Evolutionary conservation across 1,140 invertebrate genomes (phyloP).

Genomic region (Tetragnatha versicolor): DNA sequence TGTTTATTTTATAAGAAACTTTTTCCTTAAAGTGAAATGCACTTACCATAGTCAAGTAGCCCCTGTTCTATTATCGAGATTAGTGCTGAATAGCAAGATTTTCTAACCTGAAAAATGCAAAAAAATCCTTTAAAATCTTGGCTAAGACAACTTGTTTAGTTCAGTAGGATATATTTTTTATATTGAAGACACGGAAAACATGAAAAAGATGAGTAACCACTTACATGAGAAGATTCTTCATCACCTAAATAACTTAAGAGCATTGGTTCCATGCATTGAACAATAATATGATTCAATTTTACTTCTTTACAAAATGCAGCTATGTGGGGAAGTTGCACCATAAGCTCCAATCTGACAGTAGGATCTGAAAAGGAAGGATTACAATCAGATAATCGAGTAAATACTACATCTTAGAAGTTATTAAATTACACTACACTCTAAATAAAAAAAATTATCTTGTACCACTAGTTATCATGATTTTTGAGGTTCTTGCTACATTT

Average conservation of each 20-base stretch:
- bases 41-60: conserved; percentile 34
- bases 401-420: too few species aligned
- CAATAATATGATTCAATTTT: conserved; percentile 65
- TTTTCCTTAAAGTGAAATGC: not conserved
- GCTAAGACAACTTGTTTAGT: too few species aligned
- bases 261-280: conserved; percentile 70
- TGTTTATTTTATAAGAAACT: not conserved
- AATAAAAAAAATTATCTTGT: too few species aligned
- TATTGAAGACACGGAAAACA: too few species aligned
- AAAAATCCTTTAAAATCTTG: too few species aligned
- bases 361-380: conserved; percentile 70
- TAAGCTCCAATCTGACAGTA: conserved; percentile 69
- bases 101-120: conserved; percentile 62
- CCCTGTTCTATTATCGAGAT: conserved; percentile 62
- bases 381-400: too few species aligned
- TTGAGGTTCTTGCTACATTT: too few species aligned
- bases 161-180: too few species aligned
- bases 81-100: conserved; percentile 64
- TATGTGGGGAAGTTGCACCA: conserved; percentile 73
- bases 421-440: too few species aligned
- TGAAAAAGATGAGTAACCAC: too few species aligned
- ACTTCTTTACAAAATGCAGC: conserved; percentile 71
- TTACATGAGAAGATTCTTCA: too few species aligned
- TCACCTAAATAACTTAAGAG: conserved; percentile 71
- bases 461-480: too few species aligned